A percentile compares a stretch with the other conserved stretches of the same genome.
Conservation (phyloP, 2,797 vertebrate species). For the Furcifer pardalis region DNA sequence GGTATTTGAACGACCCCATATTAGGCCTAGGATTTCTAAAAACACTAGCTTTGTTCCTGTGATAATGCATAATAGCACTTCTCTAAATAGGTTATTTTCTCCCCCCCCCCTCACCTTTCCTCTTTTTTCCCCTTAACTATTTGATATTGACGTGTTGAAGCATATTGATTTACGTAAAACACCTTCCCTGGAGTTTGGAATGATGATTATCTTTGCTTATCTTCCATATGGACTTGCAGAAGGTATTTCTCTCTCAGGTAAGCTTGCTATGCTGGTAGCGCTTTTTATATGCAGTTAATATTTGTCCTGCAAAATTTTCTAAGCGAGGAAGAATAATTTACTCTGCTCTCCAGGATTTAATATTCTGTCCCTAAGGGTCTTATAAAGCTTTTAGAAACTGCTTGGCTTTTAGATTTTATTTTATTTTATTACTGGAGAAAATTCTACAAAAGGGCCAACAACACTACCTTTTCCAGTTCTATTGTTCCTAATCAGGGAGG, state of each 20-base stretch:
- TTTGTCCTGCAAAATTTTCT: not conserved
- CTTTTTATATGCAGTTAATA: too few relatives aligned
- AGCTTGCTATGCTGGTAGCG: constrained; percentile 42
- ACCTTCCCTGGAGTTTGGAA: constrained; percentile 95
- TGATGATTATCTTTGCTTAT: constrained; percentile 99
- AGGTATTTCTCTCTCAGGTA: constrained; percentile 96
- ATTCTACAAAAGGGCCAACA: not conserved
- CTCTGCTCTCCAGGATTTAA: not conserved
- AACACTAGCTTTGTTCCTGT: not conserved
- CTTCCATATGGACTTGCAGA: constrained; percentile 96
- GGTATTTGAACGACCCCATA: too few relatives aligned
- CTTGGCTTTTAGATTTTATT: too few relatives aligned
- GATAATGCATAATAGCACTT: not conserved
- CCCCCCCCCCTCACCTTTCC: not conserved
- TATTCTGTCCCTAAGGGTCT: not conserved
- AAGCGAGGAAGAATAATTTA: not conserved
- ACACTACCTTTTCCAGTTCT: not conserved
- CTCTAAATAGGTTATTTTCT: not conserved
- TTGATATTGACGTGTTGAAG: constrained; percentile 80
- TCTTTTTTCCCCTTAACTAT: constrained; percentile 66
- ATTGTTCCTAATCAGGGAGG: not conserved
- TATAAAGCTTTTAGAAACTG: not conserved
- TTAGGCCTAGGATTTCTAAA: not conserved
- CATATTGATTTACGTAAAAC: constrained; percentile 97
- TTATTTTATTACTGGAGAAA: not conserved